These are phyloP conservation scores for Diploscapter pachys DNA, from an alignment of 1,140 invertebrate genomes.

Conservation along the genomic window DNA sequence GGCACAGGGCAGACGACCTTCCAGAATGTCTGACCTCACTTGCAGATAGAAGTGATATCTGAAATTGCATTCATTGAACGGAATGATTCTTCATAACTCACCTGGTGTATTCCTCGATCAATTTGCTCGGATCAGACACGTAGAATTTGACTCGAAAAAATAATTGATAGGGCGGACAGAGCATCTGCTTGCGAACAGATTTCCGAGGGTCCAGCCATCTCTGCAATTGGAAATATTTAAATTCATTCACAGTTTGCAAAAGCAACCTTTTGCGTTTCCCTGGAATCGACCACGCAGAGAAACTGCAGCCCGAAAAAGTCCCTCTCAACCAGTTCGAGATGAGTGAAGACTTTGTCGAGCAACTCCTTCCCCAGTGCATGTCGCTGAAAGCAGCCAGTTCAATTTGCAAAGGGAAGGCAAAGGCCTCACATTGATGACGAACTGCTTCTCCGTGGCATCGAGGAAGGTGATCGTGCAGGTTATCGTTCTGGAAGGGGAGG, in stretches of 20 bases:
- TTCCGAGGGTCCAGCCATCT: conserved; percentile 85
- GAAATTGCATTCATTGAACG: conserved; percentile 16
- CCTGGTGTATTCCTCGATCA: conserved; percentile 92
- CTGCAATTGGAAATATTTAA: conserved; percentile 64
- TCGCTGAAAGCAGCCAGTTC: conserved; percentile 69
- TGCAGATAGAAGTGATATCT: conserved; percentile 86
- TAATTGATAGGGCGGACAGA: conserved; percentile 67
- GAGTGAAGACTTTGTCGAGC: conserved; percentile 81
- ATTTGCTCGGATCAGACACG: conserved; percentile 88
- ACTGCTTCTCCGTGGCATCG: conserved; percentile 86
- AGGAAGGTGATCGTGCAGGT: conserved; percentile 82
- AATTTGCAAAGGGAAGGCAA: neutral
- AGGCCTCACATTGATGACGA: conserved; percentile 84
- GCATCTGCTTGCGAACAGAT: conserved; percentile 81
- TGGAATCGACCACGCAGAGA: conserved; percentile 68
- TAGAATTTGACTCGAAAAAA: conserved; percentile 86
- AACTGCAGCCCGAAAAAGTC: conserved; percentile 94
- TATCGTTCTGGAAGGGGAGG: conserved; percentile 64
- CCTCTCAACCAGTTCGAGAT: conserved; percentile 84
- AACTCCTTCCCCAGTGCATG: conserved; percentile 82
- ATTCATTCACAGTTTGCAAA: neutral
- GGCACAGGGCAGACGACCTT: conserved; percentile 72
- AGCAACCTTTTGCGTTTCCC: conserved; percentile 60
- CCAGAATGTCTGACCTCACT: conserved; percentile 81
- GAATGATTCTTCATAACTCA: conserved; percentile 61